A percentile compares a stretch with the other conserved stretches of the same genome.
Conservation (phyloP, 2,888 invertebrate species). For the Diplazon laetatorius region DNA sequence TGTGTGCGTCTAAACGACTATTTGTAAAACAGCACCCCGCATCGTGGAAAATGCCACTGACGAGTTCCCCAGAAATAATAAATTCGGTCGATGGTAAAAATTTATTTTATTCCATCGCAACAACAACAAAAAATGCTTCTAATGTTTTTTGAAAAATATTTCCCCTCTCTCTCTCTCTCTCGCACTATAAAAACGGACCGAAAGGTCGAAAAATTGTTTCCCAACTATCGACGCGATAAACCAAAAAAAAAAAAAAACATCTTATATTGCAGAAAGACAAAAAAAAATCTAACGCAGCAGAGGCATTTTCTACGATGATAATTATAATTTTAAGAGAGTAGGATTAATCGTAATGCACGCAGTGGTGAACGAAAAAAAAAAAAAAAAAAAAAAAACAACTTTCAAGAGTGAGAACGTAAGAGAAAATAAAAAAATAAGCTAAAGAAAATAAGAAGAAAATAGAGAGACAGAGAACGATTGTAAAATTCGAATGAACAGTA, state of each 20-base stretch:
- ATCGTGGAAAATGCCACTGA: conserved; percentile 59
- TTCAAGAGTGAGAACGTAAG: conserved; percentile 70
- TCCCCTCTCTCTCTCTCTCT: no score
- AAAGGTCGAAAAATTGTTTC: not conserved
- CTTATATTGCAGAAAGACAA: no score
- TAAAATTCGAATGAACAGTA: conserved; percentile 73
- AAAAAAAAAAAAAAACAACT: conserved; percentile 43
- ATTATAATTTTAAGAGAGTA: conserved; percentile 62
- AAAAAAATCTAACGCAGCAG: conserved; percentile 54
- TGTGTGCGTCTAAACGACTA: conserved; percentile 52
- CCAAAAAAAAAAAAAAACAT: conserved; percentile 5
- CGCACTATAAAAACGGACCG: not conserved
- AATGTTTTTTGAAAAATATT: no score
- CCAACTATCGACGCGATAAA: conserved; percentile 1
- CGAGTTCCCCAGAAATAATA: no score
- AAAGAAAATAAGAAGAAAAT: conserved; percentile 41
- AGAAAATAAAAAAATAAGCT: conserved; percentile 41
- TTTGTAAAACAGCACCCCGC: conserved; percentile 57
- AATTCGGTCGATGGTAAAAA: no score
- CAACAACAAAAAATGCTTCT: no score
- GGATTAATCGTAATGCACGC: conserved; percentile 69
- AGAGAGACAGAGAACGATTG: conserved; percentile 63
- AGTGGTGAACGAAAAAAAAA: conserved; percentile 69
- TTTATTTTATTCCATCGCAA: no score
- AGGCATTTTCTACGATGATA: conserved; percentile 74